Evolutionary conservation across 1,140 invertebrate genomes (phyloP), one percentile per base, ranked within the genome.

Genomic region (Drosophila burlai): DNA sequence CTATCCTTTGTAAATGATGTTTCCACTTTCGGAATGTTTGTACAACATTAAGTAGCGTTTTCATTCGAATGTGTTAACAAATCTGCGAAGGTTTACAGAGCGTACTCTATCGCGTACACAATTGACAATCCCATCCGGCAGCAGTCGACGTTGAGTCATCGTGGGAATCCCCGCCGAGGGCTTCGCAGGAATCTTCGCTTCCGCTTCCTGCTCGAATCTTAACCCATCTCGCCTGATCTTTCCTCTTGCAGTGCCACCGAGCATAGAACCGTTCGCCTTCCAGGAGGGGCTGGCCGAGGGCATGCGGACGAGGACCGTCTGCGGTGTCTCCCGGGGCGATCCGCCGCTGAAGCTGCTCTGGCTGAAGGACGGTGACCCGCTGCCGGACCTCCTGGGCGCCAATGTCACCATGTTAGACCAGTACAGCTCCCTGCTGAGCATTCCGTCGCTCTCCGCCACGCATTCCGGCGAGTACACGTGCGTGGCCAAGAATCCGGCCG

Each of bases 381-480:
- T 97, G 79, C 94, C 95, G 69, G 94, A 95, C 67, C 94, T 94
- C 78, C 92, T 95, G 82, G 94, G 95, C 58, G 95, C 95, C 69
- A 96, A 96, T 93, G 94, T 96, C 73, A 95, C 96, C 92, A 94
- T 95, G 93, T 94, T 96, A 93, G 96, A 97, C 94, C 94, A 95
- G 81, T 96, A 96, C 93, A 96, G 96, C 84, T 96, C 96, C 83
- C 94, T 96, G 80, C 95, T 97, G 90, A 96, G 95, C 94, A 96
- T 97, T 93, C 95, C 96, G 91, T 96, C 95, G 90, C 94, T 97
- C 74, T 94, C 95, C 79, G 95, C 96, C 80, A 94, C 95, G 83
- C 96, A 97, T 93, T 95, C 96, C 65, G 97, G 97, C 79, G 96
- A 96, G 93, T 97, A 97, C 94, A 97, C 96, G 62, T 97, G 97